A percentile compares a stretch with the other conserved stretches of the same genome.
Evolutionary conservation across 2,113 vertebrate genomes (phyloP).

Genomic region (Hypanus sabinus): DNA sequence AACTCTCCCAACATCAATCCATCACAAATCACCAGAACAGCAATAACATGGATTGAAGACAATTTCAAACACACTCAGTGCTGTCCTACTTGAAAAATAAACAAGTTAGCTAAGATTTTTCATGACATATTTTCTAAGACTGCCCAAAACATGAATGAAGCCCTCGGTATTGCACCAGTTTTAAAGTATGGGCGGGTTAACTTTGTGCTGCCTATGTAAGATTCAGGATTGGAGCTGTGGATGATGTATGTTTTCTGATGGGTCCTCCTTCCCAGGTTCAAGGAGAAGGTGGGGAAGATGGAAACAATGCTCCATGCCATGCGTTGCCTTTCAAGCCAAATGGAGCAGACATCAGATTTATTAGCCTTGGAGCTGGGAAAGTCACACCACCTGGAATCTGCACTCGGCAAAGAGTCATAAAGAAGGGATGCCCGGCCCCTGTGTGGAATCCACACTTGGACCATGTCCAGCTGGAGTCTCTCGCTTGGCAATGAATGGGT

Average conservation of each 20-base stretch:
- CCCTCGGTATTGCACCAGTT: no score
- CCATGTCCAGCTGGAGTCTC: neutral
- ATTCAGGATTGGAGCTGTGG: neutral
- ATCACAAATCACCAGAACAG: no score
- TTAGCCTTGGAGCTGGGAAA: neutral
- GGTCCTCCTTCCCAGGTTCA: neutral
- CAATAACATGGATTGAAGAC: no score
- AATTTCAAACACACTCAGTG: no score
- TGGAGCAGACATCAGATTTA: neutral
- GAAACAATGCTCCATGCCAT: neutral
- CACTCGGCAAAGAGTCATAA: neutral
- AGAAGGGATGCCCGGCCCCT: neutral
- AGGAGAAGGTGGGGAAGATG: conserved; percentile 13
- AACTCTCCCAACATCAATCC: no score
- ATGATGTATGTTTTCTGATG: neutral
- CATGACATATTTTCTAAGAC: no score
- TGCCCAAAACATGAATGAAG: neutral
- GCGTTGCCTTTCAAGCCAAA: neutral
- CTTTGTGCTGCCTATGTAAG: no score
- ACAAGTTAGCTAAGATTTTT: no score
- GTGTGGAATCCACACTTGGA: no score
- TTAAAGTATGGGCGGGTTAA: no score
- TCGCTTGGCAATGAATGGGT: neutral
- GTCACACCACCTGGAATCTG: neutral
- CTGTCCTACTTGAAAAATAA: no score